Conservation (phyloP, 2,113 vertebrate genomes). For the Garra rufa region DNA sequence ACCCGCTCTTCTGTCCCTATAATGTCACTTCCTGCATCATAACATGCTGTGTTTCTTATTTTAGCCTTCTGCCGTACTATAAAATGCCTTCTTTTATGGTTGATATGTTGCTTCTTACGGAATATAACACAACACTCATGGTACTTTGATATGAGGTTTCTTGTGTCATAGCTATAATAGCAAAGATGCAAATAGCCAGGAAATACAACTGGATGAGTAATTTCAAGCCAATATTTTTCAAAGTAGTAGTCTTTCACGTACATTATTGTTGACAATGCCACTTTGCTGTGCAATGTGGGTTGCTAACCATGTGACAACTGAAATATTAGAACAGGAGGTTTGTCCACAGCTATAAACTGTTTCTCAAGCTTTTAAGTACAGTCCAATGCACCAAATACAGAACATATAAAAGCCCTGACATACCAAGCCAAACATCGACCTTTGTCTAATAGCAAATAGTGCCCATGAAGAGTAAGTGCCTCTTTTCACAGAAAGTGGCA, state of each 20-base stretch:
- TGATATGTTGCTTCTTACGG: background rate
- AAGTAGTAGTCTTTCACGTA: background rate
- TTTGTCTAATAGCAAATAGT: too few species aligned
- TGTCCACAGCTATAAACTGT: background rate
- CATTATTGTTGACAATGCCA: background rate
- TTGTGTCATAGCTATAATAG: background rate
- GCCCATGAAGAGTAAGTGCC: background rate
- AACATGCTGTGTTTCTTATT: background rate
- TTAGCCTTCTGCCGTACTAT: background rate
- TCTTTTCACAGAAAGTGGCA: too few species aligned
- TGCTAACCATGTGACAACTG: background rate
- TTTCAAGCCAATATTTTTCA: background rate
- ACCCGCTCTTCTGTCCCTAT: constrained; percentile 8
- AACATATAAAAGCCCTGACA: too few species aligned
- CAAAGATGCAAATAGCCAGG: background rate
- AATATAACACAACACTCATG: background rate
- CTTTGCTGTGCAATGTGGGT: background rate
- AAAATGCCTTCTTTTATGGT: background rate
- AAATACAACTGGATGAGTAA: background rate
- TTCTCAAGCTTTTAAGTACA: background rate
- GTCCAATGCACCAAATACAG: background rate
- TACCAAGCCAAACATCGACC: too few species aligned
- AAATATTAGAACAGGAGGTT: background rate
- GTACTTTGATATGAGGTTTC: background rate
- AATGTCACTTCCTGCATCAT: background rate